Percentiles rank a stretch among this genome's conserved stretches.
phyloP scores from a whole-genome alignment of 2,797 vertebrate genomes.

The Monodelphis domestica region DNA sequence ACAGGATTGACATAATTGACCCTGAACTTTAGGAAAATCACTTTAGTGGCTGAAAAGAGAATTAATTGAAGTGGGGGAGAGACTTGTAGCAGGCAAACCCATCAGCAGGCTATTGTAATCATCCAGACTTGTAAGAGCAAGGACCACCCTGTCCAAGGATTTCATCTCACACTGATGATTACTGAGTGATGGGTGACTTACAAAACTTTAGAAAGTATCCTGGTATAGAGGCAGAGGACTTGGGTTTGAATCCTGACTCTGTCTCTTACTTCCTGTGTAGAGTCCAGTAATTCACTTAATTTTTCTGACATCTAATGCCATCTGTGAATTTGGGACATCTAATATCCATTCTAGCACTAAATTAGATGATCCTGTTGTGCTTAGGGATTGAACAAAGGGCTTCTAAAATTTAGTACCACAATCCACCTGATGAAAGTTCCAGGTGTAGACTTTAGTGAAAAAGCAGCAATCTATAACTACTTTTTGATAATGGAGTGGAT shows the following conservation, averaged over 20 bases:
- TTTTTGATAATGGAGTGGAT: not conserved
- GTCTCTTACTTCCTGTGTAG: not conserved
- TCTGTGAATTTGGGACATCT: not conserved
- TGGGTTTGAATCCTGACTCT: not conserved
- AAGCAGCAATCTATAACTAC: not conserved
- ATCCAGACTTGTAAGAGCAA: no score
- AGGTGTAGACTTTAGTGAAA: not conserved
- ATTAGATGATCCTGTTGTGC: not conserved
- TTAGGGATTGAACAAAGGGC: not conserved
- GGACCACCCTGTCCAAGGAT: not conserved
- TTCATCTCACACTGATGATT: not conserved
- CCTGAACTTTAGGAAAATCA: no score
- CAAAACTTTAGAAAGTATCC: not conserved
- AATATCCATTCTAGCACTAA: not conserved
- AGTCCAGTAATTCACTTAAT: not conserved
- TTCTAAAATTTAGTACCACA: not conserved
- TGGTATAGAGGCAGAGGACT: not conserved
- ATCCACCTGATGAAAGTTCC: not conserved
- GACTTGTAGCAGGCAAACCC: no score
- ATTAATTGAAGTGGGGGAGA: no score
- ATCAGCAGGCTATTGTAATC: no score
- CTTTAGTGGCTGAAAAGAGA: no score
- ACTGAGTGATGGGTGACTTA: not conserved
- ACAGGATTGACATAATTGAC: no score
- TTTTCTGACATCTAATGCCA: no score